phyloP scores from a whole-genome alignment of 2,113 vertebrate species.

The Neogale vison region DNA sequence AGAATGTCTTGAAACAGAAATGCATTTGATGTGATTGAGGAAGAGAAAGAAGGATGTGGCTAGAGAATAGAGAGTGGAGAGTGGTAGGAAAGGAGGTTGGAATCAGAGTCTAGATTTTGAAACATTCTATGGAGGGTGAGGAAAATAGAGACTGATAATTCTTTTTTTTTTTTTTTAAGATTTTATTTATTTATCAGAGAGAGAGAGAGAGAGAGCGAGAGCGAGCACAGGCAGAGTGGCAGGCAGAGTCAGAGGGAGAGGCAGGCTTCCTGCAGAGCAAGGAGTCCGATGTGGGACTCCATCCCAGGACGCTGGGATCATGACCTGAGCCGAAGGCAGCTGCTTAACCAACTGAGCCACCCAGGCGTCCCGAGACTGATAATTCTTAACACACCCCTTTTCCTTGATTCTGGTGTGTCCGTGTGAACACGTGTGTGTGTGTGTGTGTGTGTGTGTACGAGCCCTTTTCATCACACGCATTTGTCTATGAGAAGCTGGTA shows the following conservation, averaged over 20 bases:
- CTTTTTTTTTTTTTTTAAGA: too few relatives aligned
- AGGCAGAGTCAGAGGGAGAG: too few relatives aligned
- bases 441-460: not conserved
- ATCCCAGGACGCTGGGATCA: too few relatives aligned
- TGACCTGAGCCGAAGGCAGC: too few relatives aligned
- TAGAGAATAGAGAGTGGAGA: not conserved
- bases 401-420: not conserved
- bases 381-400: not conserved
- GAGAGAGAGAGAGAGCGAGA: too few relatives aligned
- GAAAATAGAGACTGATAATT: not conserved
- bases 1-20: not conserved
- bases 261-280: too few relatives aligned
- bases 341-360: too few relatives aligned
- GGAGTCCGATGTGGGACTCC: too few relatives aligned
- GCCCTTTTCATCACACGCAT: not conserved
- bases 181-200: too few relatives aligned
- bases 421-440: not conserved
- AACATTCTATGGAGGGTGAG: not conserved
- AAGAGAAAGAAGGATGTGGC: not conserved
- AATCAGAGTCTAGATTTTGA: not conserved
- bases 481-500: constrained; percentile 2
- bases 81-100: not conserved
- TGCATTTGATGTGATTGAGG: not conserved
- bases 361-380: too few relatives aligned
- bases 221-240: too few relatives aligned